A percentile compares a stretch with the other conserved stretches of the same genome.
These are phyloP conservation scores for Hanleya hanleyi DNA, from an alignment of 2,888 invertebrate species.

Conservation along the genomic window DNA sequence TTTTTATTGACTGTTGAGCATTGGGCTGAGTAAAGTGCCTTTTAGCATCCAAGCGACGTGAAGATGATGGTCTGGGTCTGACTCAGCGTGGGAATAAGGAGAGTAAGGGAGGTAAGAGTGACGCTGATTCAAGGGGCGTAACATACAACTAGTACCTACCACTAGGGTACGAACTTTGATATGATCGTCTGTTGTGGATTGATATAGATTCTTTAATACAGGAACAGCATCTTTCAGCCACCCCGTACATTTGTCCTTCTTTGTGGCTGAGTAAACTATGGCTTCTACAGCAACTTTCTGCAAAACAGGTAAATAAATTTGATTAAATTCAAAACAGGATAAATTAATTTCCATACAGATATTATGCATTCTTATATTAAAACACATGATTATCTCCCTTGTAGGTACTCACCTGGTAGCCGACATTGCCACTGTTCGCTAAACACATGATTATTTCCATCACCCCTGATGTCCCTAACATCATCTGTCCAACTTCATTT, in stretches of 20 bases:
- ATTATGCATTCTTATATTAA: background rate
- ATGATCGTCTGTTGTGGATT: constrained; percentile 89
- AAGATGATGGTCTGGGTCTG: no score
- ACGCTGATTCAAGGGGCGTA: no score
- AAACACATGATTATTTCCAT: constrained; percentile 97
- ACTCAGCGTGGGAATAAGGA: no score
- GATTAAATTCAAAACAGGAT: background rate
- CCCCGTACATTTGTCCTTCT: constrained; percentile 95
- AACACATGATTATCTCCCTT: background rate
- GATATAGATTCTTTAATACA: constrained; percentile 94
- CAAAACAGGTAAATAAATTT: constrained; percentile 21
- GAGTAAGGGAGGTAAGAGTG: no score
- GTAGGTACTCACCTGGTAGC: constrained; percentile 79
- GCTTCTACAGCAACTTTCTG: constrained; percentile 97
- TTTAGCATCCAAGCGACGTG: no score
- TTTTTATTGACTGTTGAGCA: no score
- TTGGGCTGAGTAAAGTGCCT: no score
- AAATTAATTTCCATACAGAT: background rate
- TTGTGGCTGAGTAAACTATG: constrained; percentile 95
- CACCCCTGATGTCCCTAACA: constrained; percentile 80
- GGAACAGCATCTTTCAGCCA: constrained; percentile 92
- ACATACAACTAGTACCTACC: no score
- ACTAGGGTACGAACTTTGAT: constrained; percentile 81
- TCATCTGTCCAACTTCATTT: constrained; percentile 89
- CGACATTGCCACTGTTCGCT: constrained; percentile 92